Evolutionary conservation across 2,888 invertebrate species (phyloP).

Genomic region (Idaea dimidiata): DNA sequence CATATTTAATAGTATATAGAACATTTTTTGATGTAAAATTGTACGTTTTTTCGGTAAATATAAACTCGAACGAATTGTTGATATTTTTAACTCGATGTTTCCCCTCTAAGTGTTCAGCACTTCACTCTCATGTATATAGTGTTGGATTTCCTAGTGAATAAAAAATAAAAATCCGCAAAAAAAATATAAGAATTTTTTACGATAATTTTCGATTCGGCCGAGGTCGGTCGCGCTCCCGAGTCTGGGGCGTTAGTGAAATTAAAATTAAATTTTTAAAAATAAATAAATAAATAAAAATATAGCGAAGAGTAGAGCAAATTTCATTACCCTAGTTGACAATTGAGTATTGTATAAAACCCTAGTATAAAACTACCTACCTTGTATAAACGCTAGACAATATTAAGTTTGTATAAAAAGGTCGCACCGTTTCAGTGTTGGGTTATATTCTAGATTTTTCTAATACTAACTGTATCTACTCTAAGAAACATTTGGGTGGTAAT

Average conservation of each 20-base stretch:
- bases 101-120: conserved; percentile 49
- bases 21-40: conserved; percentile 25
- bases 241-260: conserved; percentile 72
- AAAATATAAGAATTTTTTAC: conserved; percentile 54
- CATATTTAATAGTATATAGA: conserved; percentile 18
- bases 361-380: conserved; percentile 65
- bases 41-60: conserved; percentile 28
- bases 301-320: conserved; percentile 73
- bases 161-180: conserved; percentile 60
- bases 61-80: conserved; percentile 30
- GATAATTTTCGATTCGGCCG: conserved; percentile 35
- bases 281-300: conserved; percentile 28
- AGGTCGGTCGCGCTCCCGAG: conserved; percentile 57
- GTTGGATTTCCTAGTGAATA: conserved; percentile 47
- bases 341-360: conserved; percentile 38
- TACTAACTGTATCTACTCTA: conserved; percentile 10
- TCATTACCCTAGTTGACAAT: conserved; percentile 74
- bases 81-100: conserved; percentile 31
- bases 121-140: conserved; percentile 68
- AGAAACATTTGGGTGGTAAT: too few species aligned
- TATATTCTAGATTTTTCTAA: conserved; percentile 24
- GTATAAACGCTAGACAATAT: conserved; percentile 73
- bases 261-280: conserved; percentile 35
- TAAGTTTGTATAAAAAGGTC: conserved; percentile 59
- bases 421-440: conserved; percentile 56